Percentiles rank a stretch among this genome's conserved stretches.
Conservation (phyloP, 2,888 invertebrate genomes). For the Priapulus caudatus region DNA sequence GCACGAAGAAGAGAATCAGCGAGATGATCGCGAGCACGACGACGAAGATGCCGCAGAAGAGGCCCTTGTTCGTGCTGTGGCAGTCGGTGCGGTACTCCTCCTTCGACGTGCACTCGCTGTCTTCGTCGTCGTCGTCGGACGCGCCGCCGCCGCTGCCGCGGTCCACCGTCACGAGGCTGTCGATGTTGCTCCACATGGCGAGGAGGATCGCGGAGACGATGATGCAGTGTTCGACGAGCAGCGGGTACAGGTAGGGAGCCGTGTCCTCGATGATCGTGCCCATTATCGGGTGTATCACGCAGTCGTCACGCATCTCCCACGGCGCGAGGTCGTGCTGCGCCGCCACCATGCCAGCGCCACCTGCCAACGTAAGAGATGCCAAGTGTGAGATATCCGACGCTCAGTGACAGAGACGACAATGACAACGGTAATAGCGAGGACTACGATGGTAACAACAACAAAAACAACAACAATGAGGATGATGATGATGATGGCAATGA, state of each 20-base stretch:
- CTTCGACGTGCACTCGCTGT: constrained; percentile 17
- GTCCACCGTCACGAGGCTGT: constrained; percentile 16
- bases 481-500: too few species aligned
- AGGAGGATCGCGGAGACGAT: constrained; percentile 90
- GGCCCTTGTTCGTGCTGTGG: constrained; percentile 48
- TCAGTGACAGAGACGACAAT: too few species aligned
- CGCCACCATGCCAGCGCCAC: too few species aligned
- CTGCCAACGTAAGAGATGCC: too few species aligned
- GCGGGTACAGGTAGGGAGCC: constrained; percentile 77
- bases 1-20: constrained; percentile 86
- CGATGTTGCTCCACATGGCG: constrained; percentile 70
- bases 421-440: too few species aligned
- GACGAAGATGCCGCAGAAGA: constrained; percentile 78
- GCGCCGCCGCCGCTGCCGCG: constrained; percentile 9
- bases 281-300: constrained; percentile 27
- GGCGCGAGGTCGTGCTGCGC: not conserved
- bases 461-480: too few species aligned
- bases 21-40: constrained; percentile 81
- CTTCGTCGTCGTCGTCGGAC: constrained; percentile 15
- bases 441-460: too few species aligned
- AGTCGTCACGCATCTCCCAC: constrained; percentile 14
- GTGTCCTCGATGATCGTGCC: constrained; percentile 28
- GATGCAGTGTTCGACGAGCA: constrained; percentile 86
- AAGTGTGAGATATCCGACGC: too few species aligned
- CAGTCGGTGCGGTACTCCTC: constrained; percentile 20